Percentiles rank a stretch among this genome's conserved stretches.
phyloP scores from a whole-genome alignment of 2,888 invertebrate species.

The Cerceris ruficornis region DNA sequence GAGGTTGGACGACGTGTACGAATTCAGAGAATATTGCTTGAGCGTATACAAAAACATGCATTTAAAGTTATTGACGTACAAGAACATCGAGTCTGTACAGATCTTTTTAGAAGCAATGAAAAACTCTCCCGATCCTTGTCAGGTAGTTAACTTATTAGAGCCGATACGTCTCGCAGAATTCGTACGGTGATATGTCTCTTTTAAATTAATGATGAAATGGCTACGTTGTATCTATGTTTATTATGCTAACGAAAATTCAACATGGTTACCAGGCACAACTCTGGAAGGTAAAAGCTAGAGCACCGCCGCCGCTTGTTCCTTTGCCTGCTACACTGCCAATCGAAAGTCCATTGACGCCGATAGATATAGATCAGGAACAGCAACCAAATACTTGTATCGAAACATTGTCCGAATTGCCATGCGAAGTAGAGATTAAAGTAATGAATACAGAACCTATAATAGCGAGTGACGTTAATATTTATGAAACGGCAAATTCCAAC shows the following conservation, averaged over 20 bases:
- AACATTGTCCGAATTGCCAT: slow-evolving; percentile 70
- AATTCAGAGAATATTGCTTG: slow-evolving; percentile 74
- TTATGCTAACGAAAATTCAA: not conserved
- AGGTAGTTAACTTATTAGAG: slow-evolving; percentile 59
- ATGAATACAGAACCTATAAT: slow-evolving; percentile 49
- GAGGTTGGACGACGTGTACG: slow-evolving; percentile 73
- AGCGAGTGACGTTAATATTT: slow-evolving; percentile 21
- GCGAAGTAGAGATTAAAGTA: slow-evolving; percentile 77
- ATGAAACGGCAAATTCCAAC: slow-evolving; percentile 23
- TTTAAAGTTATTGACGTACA: slow-evolving; percentile 62
- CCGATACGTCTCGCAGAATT: not conserved
- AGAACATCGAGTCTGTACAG: slow-evolving; percentile 68
- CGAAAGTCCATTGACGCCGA: slow-evolving; percentile 45
- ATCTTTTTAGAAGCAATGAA: slow-evolving; percentile 75
- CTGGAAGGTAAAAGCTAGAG: slow-evolving; percentile 74
- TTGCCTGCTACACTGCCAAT: slow-evolving; percentile 67
- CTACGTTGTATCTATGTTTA: not conserved
- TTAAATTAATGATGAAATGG: not conserved
- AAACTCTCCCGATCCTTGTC: slow-evolving; percentile 76
- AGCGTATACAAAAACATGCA: slow-evolving; percentile 74
- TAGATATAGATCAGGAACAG: slow-evolving; percentile 44
- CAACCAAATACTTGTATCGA: slow-evolving; percentile 56
- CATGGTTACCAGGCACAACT: slow-evolving; percentile 69
- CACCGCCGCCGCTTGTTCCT: slow-evolving; percentile 76
- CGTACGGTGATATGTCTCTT: not conserved